phyloP scores from a whole-genome alignment of 2,797 vertebrate genomes.

The Rhyacichthys aspro region DNA sequence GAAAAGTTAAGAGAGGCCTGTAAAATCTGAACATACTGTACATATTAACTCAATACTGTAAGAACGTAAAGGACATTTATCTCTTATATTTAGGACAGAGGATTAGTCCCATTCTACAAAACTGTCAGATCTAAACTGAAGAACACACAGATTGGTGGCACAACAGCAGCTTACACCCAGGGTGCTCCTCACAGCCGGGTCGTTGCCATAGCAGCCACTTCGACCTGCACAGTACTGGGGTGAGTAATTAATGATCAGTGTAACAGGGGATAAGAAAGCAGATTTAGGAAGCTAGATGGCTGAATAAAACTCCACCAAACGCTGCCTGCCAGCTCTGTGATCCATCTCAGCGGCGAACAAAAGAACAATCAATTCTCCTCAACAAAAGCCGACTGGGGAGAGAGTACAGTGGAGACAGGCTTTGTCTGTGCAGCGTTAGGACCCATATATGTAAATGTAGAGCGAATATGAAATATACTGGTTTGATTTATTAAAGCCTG shows the following conservation, averaged over 20 bases:
- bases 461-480: too few relatives aligned
- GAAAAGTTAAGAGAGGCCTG: not conserved
- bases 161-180: slow-evolving; percentile 30
- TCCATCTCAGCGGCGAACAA: slow-evolving; percentile 67
- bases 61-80: too few relatives aligned
- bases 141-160: slow-evolving; percentile 11
- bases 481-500: too few relatives aligned
- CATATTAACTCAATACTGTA: too few relatives aligned
- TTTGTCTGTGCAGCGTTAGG: slow-evolving; percentile 25
- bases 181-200: slow-evolving; percentile 25
- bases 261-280: slow-evolving; percentile 73
- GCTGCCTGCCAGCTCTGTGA: slow-evolving; percentile 59
- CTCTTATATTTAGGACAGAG: not conserved
- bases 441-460: not conserved
- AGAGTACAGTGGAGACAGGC: slow-evolving; percentile 40
- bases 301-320: slow-evolving; percentile 68
- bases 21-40: not conserved
- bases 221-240: slow-evolving; percentile 45
- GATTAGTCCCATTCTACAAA: slow-evolving; percentile 20
- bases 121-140: slow-evolving; percentile 7
- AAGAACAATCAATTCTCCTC: slow-evolving; percentile 70
- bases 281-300: slow-evolving; percentile 68
- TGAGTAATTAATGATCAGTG: slow-evolving; percentile 75
- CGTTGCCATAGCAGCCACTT: slow-evolving; percentile 66
- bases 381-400: slow-evolving; percentile 62